These are phyloP conservation scores for Drosophila fungiperda DNA, from an alignment of 2,888 invertebrate genomes.

Conservation along the genomic window DNA sequence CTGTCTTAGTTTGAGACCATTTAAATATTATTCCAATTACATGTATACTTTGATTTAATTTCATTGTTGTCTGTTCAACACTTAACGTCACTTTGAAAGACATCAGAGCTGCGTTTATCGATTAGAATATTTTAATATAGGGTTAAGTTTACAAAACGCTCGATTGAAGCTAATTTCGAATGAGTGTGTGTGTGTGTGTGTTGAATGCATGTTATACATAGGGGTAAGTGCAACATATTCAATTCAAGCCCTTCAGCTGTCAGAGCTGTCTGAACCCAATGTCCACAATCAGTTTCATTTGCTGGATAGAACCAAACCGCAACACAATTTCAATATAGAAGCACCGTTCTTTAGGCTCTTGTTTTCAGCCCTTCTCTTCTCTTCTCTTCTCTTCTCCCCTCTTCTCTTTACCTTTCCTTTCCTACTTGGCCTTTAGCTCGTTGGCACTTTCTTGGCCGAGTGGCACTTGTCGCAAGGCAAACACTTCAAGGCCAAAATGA, in stretches of 20 bases:
- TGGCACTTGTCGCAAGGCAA: slow-evolving; percentile 50
- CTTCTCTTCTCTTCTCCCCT: neutral
- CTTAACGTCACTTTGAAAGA: neutral
- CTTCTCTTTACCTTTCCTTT: too few relatives aligned
- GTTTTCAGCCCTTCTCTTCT: too few relatives aligned
- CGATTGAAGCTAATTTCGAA: neutral
- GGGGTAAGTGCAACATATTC: slow-evolving; percentile 16
- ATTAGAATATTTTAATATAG: slow-evolving; percentile 20
- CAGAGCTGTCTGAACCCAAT: slow-evolving; percentile 9
- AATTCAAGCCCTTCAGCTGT: slow-evolving; percentile 25
- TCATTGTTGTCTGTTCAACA: neutral
- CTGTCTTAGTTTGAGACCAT: neutral
- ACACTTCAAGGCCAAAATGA: slow-evolving; percentile 60
- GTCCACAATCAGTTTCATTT: slow-evolving; percentile 41
- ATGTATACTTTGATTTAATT: neutral
- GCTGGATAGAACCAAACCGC: slow-evolving; percentile 17
- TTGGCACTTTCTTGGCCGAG: slow-evolving; percentile 21
- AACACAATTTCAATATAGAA: slow-evolving; percentile 31
- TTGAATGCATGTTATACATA: neutral
- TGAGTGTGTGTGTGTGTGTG: neutral
- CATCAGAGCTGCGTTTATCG: neutral
- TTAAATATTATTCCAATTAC: neutral
- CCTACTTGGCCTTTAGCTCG: neutral
- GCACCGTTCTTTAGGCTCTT: neutral
- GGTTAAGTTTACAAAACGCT: slow-evolving; percentile 10